These are phyloP conservation scores for Polypedilum pembai DNA, from an alignment of 1,140 invertebrate species.

Conservation along the genomic window DNA sequence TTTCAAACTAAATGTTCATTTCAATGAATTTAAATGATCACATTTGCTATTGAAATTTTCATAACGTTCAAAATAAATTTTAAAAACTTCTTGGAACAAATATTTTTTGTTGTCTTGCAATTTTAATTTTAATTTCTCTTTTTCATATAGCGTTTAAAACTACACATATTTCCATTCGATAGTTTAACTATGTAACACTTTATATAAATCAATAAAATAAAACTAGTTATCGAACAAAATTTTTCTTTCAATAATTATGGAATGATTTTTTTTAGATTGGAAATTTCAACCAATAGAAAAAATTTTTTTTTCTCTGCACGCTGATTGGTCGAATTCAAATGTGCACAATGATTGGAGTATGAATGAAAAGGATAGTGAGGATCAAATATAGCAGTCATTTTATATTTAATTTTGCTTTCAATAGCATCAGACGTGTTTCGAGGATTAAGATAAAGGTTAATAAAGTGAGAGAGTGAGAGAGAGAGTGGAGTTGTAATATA, in stretches of 20 bases:
- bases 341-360: slow-evolving; percentile 2
- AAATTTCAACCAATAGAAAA: neutral
- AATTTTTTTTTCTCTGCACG: neutral
- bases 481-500: slow-evolving; percentile 7
- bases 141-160: too few species aligned
- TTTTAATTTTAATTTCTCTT: too few species aligned
- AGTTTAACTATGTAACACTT: too few species aligned
- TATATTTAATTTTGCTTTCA: slow-evolving; percentile 26
- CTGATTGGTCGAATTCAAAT: neutral
- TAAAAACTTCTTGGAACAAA: too few species aligned
- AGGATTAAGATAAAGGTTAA: slow-evolving; percentile 23
- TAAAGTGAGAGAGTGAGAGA: slow-evolving; percentile 21
- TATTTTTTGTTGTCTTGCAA: too few species aligned
- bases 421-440: slow-evolving; percentile 24
- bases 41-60: too few species aligned
- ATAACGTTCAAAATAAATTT: too few species aligned
- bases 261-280: neutral
- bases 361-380: neutral
- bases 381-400: slow-evolving; percentile 26
- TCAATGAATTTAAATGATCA: too few species aligned
- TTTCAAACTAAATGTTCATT: too few species aligned
- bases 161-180: too few species aligned
- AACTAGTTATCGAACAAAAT: neutral
- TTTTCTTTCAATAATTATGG: neutral
- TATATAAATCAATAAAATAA: too few species aligned